Percentiles rank a stretch among this genome's conserved stretches.
phyloP scores from a whole-genome alignment of 2,797 vertebrate species.

The Psittacula derbiana region DNA sequence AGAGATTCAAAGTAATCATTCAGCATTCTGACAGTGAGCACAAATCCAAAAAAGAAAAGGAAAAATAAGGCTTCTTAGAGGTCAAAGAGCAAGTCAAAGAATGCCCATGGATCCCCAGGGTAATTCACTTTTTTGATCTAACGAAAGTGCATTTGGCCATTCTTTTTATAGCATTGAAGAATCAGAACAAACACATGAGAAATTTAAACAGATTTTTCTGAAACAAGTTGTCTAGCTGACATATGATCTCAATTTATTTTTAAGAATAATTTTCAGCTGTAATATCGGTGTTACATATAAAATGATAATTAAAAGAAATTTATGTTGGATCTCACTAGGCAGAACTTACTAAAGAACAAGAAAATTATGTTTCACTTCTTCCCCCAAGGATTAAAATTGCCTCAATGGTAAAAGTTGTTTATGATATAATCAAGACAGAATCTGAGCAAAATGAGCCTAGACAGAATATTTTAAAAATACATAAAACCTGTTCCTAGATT shows the following conservation, averaged over 20 bases:
- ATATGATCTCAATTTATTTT: conserved; percentile 3
- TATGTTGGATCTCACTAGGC: neutral
- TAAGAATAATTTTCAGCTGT: neutral
- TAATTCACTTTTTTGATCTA: neutral
- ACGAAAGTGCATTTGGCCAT: neutral
- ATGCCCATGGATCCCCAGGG: neutral
- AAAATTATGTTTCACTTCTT: neutral
- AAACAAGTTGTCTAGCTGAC: neutral
- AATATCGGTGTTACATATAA: neutral
- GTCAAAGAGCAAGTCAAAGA: neutral
- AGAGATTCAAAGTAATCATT: neutral
- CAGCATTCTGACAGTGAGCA: neutral
- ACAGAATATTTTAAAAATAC: neutral
- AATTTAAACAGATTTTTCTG: neutral
- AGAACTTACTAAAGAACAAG: neutral
- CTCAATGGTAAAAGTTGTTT: neutral
- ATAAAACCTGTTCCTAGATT: neutral
- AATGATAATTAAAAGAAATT: conserved; percentile 37
- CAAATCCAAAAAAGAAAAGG: neutral
- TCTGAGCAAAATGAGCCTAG: neutral
- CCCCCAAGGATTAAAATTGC: neutral
- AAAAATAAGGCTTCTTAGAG: neutral
- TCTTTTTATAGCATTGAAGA: neutral
- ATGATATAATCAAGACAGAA: neutral
- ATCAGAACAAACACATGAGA: neutral